Base-by-base conservation (phyloP, 2,888 invertebrate genomes). In the Pycnomerus fuliginosus region DNA sequence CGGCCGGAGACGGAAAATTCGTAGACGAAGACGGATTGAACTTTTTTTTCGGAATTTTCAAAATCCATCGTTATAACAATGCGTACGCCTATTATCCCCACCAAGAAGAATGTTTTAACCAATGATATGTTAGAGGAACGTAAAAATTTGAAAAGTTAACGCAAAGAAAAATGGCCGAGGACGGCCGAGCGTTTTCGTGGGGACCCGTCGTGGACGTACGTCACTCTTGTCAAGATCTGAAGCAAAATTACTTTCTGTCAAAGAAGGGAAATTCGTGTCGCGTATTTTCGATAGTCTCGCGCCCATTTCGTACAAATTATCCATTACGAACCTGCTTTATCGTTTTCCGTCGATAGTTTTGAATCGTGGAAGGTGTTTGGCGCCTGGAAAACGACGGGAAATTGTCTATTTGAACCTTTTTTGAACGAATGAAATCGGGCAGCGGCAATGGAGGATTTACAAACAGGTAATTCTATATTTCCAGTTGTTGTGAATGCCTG, bases 201-300 rank as follows among this genome's bases (percentile, higher is more conserved):
- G 37, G 12, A 41, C 28, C 43, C 35, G 50, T 49, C 51, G 40
- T 14, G 1, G 53, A 55, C 47, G 17, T 17, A 53, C 48, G 55
- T 51, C 16, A 7, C 40, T 33, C 40, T 30, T 17, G 28, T 5
- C 11, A 23, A 38, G n/a, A n/a, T n/a, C n/a, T n/a, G 23, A 44
- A 32, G 17, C 55, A 40, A 55, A 53, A 55, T 40, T 50, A 27
- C 29, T 51, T 56, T 52, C 50, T 38, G 16, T 31, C 38, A 44
- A 36, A 47, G 41, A 44, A 50, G 36, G 39, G 46, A 39, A 32
- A 38, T 34, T 36, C 29, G 44, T 41, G 40, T 43, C 41, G 39
- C 40, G 40, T 45, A 47, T 45, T 44, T 52, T 37, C 51, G 32
- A 23, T 36, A 17, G 32, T 45, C 42, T 40, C 44, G 39, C 44